Evolutionary conservation across 2,888 invertebrate genomes (phyloP), one percentile per base, ranked within the genome.

Genomic region (Patella depressa): DNA sequence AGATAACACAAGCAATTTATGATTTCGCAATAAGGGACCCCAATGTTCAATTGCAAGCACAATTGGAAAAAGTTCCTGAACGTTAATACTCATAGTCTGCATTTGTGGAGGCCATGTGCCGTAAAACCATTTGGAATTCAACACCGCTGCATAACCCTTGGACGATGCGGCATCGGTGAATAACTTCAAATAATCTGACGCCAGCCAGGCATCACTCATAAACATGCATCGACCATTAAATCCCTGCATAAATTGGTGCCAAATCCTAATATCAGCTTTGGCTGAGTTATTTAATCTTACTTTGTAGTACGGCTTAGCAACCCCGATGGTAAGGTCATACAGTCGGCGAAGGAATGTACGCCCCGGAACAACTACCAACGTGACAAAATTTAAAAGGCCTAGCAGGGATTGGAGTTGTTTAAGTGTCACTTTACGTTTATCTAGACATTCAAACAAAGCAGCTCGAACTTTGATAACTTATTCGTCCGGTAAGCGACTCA

Each of bases 1-100:
- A 24, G 24, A 24, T 24, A 24, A 24, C 24, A 24, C 24, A 24
- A 24, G 24, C 24, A 24, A 24, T 24, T 24, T 24, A 24, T 24
- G 24, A 24, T 24, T 24, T 24, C 24, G 24, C 24, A 24, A 24
- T 24, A 24, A 24, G 0, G 24, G 24, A 24, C 24, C 24, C 24
- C 24, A 24, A 24, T 24, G 24, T 24, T 24, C 24, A 24, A 24
- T 24, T 24, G 24, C 24, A 73, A 73, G 9, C 17, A 73, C 54
- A 55, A 73, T 53, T n/a, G 73, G 73, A 19, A 55, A 73, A 14
- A 73, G 55, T 19, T 74, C 74, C 57, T 59, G 17, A 54, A 74
- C 17, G 19, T 17, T 65, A 29, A 74, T 74, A 34, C 15, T 5
- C 65, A 55, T 24, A 24, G 15, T 15, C 55, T 73, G 57, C 57